Evolutionary conservation across 2,888 invertebrate genomes (phyloP).

Genomic region (Anthophora plumipes): DNA sequence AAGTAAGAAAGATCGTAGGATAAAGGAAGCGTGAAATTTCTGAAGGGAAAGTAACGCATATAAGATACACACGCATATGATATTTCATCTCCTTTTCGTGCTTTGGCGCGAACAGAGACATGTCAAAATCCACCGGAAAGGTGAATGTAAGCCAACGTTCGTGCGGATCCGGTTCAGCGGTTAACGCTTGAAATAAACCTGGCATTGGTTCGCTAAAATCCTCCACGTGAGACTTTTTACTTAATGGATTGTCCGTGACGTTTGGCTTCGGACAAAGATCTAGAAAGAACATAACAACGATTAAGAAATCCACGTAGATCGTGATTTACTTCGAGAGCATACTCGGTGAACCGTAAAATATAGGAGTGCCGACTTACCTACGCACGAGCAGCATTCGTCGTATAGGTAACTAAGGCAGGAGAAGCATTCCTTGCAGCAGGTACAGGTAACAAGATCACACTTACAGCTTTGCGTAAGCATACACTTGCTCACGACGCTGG

Average conservation of each 20-base stretch:
- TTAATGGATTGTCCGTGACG: constrained; percentile 90
- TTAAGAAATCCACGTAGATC: neutral
- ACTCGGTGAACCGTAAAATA: neutral
- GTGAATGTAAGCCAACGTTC: constrained; percentile 94
- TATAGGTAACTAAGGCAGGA: constrained; percentile 95
- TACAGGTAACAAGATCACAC: constrained; percentile 96
- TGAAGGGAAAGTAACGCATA: too few species aligned
- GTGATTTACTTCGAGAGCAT: too few species aligned
- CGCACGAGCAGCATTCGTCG: constrained; percentile 98
- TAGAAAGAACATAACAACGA: constrained; percentile 83
- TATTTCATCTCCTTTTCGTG: constrained; percentile 90
- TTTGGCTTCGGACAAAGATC: constrained; percentile 96
- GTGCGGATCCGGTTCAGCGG: constrained; percentile 91
- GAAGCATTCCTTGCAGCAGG: constrained; percentile 97
- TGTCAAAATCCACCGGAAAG: constrained; percentile 91
- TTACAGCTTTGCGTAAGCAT: constrained; percentile 98
- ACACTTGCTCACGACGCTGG: constrained; percentile 98
- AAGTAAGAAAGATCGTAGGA: neutral
- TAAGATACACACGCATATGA: constrained; percentile 88
- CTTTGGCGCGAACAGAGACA: constrained; percentile 88
- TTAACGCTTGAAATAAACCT: constrained; percentile 93
- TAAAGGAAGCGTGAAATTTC: neutral
- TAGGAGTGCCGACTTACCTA: constrained; percentile 90
- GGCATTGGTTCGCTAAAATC: constrained; percentile 93
- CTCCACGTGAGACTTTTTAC: constrained; percentile 94